Conservation (phyloP, 1,140 invertebrate genomes). For the Camponotus vicinus region DNA sequence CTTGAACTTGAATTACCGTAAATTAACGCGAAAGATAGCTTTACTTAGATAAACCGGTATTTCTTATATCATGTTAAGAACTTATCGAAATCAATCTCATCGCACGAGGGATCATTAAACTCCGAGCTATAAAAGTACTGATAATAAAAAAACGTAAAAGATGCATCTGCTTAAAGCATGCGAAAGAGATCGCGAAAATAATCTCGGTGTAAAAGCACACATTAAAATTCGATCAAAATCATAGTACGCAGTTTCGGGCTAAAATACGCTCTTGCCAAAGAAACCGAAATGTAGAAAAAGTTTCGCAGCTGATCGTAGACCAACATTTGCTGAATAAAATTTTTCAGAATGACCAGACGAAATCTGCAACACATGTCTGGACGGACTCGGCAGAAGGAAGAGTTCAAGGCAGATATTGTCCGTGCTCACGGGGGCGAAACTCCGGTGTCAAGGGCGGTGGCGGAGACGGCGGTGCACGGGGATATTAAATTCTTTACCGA, state of each 20-base stretch:
- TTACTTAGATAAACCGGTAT: slow-evolving; percentile 69
- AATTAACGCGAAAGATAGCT: slow-evolving; percentile 68
- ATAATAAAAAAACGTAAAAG: neutral
- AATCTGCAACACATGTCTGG: slow-evolving; percentile 66
- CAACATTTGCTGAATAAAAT: slow-evolving; percentile 10
- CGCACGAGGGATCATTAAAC: slow-evolving; percentile 13
- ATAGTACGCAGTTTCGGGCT: neutral
- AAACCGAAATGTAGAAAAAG: neutral
- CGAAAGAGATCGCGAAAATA: neutral
- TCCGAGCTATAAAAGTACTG: neutral
- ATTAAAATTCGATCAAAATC: neutral
- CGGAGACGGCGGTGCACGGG: slow-evolving; percentile 5
- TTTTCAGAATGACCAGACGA: slow-evolving; percentile 34
- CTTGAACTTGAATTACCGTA: slow-evolving; percentile 52
- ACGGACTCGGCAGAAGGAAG: slow-evolving; percentile 60
- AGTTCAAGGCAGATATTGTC: slow-evolving; percentile 81
- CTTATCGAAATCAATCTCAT: slow-evolving; percentile 22
- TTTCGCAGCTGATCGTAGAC: neutral
- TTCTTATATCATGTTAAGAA: slow-evolving; percentile 31
- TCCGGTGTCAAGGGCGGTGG: slow-evolving; percentile 80
- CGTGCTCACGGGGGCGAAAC: slow-evolving; percentile 79
- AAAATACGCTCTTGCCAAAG: neutral
- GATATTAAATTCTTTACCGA: slow-evolving; percentile 75
- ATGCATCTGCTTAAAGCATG: neutral
- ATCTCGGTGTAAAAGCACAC: neutral